A percentile compares a stretch with the other conserved stretches of the same genome.
Conservation (phyloP, 2,113 vertebrate species). For the Proteles cristata region DNA sequence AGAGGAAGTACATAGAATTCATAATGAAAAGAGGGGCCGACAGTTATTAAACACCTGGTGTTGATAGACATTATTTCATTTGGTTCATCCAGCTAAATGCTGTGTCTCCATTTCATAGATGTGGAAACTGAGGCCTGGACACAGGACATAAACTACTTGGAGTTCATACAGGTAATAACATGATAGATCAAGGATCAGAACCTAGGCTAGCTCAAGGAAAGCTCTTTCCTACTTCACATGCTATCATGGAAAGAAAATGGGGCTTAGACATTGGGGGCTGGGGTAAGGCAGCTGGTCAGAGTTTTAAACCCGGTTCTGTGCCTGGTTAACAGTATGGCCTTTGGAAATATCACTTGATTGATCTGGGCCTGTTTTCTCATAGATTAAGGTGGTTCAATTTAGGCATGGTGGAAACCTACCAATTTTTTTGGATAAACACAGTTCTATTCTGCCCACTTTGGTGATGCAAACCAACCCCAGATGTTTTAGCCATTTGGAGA, state of each 20-base stretch:
- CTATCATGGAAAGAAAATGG: neutral
- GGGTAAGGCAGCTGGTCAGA: neutral
- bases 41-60: accelerated
- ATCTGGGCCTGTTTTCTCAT: neutral
- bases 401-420: neutral
- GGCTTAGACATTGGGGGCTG: too few species aligned
- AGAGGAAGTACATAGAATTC: neutral
- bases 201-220: accelerated
- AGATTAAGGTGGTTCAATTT: neutral
- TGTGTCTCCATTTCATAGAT: neutral
- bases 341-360: neutral
- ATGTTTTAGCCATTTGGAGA: neutral
- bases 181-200: neutral
- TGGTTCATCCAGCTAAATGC: neutral
- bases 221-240: neutral
- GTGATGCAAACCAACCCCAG: neutral
- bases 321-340: too few species aligned
- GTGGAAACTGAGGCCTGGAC: neutral
- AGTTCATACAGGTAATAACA: neutral
- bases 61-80: neutral
- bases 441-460: neutral
- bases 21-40: neutral
- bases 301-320: neutral
- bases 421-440: neutral
- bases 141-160: neutral